Evolutionary conservation across 2,113 vertebrate species (phyloP).

Genomic region (Patagioenas fasciata): DNA sequence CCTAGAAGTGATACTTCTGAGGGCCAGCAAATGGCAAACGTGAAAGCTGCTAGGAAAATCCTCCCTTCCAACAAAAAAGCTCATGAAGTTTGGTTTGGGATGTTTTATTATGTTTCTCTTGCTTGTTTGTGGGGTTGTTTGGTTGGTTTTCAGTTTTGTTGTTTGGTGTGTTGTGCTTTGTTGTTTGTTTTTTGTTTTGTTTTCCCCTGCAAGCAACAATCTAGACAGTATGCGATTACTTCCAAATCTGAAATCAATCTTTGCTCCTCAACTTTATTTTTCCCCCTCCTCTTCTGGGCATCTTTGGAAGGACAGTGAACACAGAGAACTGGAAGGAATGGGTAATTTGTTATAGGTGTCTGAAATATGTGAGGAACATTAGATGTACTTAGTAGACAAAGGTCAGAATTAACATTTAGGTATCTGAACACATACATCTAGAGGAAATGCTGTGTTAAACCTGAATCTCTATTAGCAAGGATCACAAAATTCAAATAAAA

Average conservation of each 20-base stretch:
- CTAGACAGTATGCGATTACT: neutral
- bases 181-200: fast-evolving
- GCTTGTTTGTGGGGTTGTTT: neutral
- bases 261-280: neutral
- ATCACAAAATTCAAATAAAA: constrained; percentile 49
- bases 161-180: neutral
- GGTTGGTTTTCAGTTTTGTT: neutral
- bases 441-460: constrained; percentile 52
- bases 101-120: neutral
- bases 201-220: neutral
- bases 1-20: neutral
- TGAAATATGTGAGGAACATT: constrained; percentile 46
- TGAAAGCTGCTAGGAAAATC: neutral
- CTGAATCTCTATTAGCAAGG: constrained; percentile 17
- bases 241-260: neutral
- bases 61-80: neutral
- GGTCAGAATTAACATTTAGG: constrained; percentile 67
- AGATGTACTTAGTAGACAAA: constrained; percentile 52
- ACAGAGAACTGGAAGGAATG: neutral
- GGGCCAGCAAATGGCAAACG: neutral
- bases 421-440: constrained; percentile 43
- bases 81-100: neutral
- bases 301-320: neutral
- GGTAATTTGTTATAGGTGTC: constrained; percentile 28
- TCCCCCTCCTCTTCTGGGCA: neutral